Conservation (phyloP, 2,797 vertebrate species). For the Brachyrhaphis roseni region DNA sequence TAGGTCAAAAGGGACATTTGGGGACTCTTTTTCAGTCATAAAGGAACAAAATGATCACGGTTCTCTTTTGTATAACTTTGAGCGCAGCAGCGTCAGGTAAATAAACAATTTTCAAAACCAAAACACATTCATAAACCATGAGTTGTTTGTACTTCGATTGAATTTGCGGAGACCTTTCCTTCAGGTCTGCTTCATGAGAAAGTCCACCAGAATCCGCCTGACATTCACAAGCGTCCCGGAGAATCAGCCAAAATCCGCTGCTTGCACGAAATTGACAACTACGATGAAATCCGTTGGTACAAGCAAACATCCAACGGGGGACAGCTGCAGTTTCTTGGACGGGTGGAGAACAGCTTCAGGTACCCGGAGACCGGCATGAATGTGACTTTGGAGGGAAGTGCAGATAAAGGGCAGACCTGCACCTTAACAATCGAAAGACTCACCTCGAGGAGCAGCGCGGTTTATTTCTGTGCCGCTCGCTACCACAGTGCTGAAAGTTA, state of each 20-base stretch:
- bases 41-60: background rate
- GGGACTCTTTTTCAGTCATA: background rate
- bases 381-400: constrained; percentile 2
- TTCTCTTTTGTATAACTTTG: constrained; percentile 1
- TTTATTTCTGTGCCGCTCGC: background rate
- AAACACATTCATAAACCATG: background rate
- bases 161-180: background rate
- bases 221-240: background rate
- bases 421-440: background rate
- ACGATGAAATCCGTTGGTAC: background rate
- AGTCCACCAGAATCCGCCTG: background rate
- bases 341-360: background rate
- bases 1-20: background rate
- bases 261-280: background rate
- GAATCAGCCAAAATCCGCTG: background rate
- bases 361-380: background rate
- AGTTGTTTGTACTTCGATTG: background rate
- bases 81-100: background rate
- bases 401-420: background rate
- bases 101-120: background rate
- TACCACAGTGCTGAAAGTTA: background rate
- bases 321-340: background rate
- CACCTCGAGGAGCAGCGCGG: background rate
- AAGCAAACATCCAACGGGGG: background rate
- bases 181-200: background rate